phyloP scores from a whole-genome alignment of 2,888 invertebrate genomes.

The Ganaspis brasiliensis region DNA sequence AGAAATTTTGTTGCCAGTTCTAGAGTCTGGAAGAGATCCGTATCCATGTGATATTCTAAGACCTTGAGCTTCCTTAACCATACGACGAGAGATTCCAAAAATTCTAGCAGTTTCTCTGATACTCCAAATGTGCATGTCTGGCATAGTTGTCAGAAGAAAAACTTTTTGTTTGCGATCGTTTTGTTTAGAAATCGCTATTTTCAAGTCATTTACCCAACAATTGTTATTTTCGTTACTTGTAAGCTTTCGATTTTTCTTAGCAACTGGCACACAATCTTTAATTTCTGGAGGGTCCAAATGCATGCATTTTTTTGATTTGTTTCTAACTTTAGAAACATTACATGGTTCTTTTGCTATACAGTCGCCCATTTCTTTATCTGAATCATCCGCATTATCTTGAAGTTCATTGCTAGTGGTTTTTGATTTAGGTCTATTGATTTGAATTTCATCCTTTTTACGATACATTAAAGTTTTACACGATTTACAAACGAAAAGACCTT shows the following conservation, averaged over 20 bases:
- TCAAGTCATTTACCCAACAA: constrained; percentile 5
- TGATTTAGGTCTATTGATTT: background rate
- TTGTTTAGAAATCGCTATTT: constrained; percentile 18
- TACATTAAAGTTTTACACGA: constrained; percentile 14
- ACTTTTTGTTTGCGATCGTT: constrained; percentile 4
- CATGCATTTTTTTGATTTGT: background rate
- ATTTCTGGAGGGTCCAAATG: background rate
- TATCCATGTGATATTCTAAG: constrained; percentile 19
- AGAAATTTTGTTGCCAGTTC: constrained; percentile 36
- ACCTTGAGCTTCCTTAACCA: constrained; percentile 21
- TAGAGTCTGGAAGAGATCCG: background rate
- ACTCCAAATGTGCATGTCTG: constrained; percentile 21
- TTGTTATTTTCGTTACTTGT: background rate
- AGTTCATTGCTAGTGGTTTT: background rate
- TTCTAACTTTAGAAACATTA: background rate
- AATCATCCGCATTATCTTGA: background rate
- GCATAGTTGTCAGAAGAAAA: constrained; percentile 37
- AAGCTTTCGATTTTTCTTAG: background rate
- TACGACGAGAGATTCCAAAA: constrained; percentile 30
- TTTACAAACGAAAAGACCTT: constrained; percentile 20
- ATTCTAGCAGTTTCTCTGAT: constrained; percentile 19
- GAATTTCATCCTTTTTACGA: background rate
- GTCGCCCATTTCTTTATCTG: background rate
- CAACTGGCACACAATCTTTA: background rate
- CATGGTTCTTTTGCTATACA: background rate